These are phyloP conservation scores for Sebastiscus tertius DNA, from an alignment of 2,797 vertebrate genomes.

Conservation along the genomic window DNA sequence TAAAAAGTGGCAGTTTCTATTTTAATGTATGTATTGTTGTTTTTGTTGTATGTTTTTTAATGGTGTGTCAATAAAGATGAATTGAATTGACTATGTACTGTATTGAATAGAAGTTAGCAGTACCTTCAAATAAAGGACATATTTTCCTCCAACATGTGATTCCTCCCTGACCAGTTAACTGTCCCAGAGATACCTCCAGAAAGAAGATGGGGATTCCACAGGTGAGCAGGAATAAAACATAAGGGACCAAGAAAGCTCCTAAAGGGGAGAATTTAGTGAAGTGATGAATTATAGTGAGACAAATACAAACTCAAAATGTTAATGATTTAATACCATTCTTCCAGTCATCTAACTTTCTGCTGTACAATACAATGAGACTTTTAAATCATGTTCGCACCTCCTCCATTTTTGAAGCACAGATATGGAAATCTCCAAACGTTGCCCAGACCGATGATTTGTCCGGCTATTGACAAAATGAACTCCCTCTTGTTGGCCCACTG, in stretches of 20 bases:
- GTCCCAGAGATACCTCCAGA: conserved; percentile 74
- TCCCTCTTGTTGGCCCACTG: conserved; percentile 76
- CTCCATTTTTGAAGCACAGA: conserved; percentile 81
- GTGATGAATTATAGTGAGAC: too few relatives aligned
- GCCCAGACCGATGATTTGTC: conserved; percentile 76
- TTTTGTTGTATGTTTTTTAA: too few relatives aligned
- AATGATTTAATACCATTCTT: too few relatives aligned
- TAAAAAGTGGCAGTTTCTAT: too few relatives aligned
- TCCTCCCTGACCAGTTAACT: conserved; percentile 74
- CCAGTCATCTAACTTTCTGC: too few relatives aligned
- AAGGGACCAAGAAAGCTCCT: conserved; percentile 78
- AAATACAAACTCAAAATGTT: too few relatives aligned
- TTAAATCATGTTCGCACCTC: conserved; percentile 57
- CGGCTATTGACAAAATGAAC: conserved; percentile 70
- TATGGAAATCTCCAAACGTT: conserved; percentile 83
- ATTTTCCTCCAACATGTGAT: conserved; percentile 79
- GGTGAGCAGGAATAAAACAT: conserved; percentile 68
- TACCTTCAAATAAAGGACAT: conserved; percentile 75
- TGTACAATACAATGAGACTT: background rate
- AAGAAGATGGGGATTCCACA: conserved; percentile 78
- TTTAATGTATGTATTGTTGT: too few relatives aligned
- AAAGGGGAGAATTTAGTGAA: background rate
- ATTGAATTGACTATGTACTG: background rate
- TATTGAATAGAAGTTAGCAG: background rate
- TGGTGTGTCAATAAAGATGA: too few relatives aligned